These are phyloP conservation scores for Drosophila insularis DNA, from an alignment of 1,140 invertebrate species.

Conservation along the genomic window DNA sequence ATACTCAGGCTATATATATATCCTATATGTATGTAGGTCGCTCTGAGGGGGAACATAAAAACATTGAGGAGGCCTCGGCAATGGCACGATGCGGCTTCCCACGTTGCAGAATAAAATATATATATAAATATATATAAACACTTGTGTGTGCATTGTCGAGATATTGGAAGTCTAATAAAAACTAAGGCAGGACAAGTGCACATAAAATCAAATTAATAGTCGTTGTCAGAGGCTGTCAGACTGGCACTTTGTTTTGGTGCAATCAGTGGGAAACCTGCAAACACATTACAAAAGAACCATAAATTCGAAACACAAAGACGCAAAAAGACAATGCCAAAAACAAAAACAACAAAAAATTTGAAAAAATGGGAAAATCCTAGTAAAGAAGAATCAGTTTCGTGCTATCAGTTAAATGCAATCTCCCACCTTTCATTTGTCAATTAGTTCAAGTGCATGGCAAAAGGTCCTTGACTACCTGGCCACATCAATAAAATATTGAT, in stretches of 20 bases:
- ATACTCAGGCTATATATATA: constrained; percentile 1
- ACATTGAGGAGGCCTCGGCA: constrained; percentile 13
- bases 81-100: constrained; percentile 61
- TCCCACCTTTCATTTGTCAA: constrained; percentile 79
- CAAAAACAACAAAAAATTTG: constrained; percentile 5
- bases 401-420: constrained; percentile 74
- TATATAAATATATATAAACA: constrained; percentile 5
- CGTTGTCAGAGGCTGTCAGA: constrained; percentile 61
- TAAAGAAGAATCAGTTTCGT: constrained; percentile 50
- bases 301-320: constrained; percentile 53
- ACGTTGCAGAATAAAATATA: constrained; percentile 29
- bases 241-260: constrained; percentile 77
- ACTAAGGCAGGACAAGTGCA: constrained; percentile 62
- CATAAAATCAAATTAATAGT: constrained; percentile 80
- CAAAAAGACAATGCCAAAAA: constrained; percentile 32
- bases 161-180: constrained; percentile 76
- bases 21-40: constrained; percentile 33
- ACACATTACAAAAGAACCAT: constrained; percentile 58
- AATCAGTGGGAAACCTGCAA: constrained; percentile 71
- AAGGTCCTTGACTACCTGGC: constrained; percentile 25
- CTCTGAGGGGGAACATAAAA: constrained; percentile 8
- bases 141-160: constrained; percentile 32
- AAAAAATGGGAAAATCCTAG: neutral
- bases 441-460: constrained; percentile 70
- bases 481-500: constrained; percentile 69